Evolutionary conservation across 2,113 vertebrate genomes (phyloP), one percentile per base, ranked within the genome.

Genomic region (Accipiter virgatus): DNA sequence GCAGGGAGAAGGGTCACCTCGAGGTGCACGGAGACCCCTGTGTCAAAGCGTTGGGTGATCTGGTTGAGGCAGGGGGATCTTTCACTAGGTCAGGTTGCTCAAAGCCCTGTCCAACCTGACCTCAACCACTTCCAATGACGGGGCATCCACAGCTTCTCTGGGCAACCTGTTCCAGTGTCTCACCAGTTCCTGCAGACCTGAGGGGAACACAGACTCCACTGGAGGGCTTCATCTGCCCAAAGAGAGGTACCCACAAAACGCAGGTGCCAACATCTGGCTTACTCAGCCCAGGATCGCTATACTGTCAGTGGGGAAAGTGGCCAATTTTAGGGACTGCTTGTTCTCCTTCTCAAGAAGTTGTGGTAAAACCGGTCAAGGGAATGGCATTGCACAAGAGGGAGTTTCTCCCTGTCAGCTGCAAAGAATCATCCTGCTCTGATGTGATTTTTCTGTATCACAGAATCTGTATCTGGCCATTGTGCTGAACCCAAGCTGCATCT

Each of bases 1-100:
- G 14, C 55, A 88, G 67, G 53, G 45, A 50, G 29, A 19, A 62
- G 32, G 75, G 20, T 32, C 63, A 55, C 9, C 77, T 78, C 0
- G 0, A 74, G 59, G 47, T n/a, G 52, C 50, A 10, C 13, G 55
- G 53, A 66, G 32, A 34, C 6, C 8, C 32, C 27, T 25, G n/a
- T 58, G 32, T 10, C 1, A 0, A 53, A 50, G 59, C 1, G 8
- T 1, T 31, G 34, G 45, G 19, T 63, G 56, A 16, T 21, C 20
- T 40, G 43, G 23, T 27, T 23, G 53, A 75, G 34, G 43, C 27
- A 72, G 19, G 19, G n/a, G 40, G 18, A 45, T 3, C 31, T 88
- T 26, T 16, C 56, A 36, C 36, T 21, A 58, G 26, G 70, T 2
- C 4, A 25, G 1, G 0, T 1, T 70, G 59, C 43, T 45, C 58